These are phyloP conservation scores for Epirrhoe tristata DNA, from an alignment of 2,888 invertebrate species.

Conservation along the genomic window DNA sequence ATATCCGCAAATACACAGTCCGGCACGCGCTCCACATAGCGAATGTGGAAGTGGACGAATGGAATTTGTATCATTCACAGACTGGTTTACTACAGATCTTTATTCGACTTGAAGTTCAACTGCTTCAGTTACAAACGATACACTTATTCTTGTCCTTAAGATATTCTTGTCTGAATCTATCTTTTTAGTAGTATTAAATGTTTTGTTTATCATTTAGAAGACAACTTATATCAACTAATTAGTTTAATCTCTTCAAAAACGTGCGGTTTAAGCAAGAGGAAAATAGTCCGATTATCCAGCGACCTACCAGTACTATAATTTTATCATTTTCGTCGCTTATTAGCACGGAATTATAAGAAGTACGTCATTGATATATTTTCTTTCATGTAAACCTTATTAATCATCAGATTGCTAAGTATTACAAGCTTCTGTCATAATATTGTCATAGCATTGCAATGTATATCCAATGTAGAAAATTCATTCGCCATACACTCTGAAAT, in stretches of 20 bases:
- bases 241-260: no score
- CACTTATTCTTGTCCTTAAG: not conserved
- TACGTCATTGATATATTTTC: not conserved
- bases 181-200: not conserved
- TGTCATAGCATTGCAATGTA: conserved; percentile 8
- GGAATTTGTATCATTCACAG: conserved; percentile 31
- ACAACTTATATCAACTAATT: no score
- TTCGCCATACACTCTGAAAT: conserved; percentile 16
- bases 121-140: not conserved
- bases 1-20: conserved; percentile 36
- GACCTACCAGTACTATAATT: no score
- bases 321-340: no score
- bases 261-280: no score
- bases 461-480: conserved; percentile 12
- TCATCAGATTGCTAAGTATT: not conserved
- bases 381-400: not conserved
- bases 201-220: no score
- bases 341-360: not conserved
- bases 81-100: conserved; percentile 25
- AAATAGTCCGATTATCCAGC: no score
- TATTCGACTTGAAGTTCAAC: conserved; percentile 8
- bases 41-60: conserved; percentile 35
- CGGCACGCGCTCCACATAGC: conserved; percentile 26
- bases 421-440: not conserved
- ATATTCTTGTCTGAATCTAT: not conserved